phyloP scores from a whole-genome alignment of 2,888 invertebrate species.

The Leucoptera coffeella region DNA sequence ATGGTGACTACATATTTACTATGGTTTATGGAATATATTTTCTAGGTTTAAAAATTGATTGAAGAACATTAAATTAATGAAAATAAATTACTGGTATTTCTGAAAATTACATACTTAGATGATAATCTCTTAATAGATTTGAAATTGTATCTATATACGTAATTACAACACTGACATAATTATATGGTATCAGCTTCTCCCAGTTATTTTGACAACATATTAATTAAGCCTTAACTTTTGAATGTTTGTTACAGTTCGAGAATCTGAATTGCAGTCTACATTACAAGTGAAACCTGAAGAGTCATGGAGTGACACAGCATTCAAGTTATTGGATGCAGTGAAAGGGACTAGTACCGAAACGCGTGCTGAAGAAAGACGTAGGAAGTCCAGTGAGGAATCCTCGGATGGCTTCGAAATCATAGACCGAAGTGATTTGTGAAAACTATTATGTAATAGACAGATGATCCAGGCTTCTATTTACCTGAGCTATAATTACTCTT shows the following conservation, averaged over 20 bases:
- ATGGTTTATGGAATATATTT: too few species aligned
- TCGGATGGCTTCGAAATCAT: slow-evolving; percentile 47
- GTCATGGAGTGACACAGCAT: slow-evolving; percentile 31
- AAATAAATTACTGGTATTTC: too few species aligned
- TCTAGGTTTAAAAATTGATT: too few species aligned
- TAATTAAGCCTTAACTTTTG: slow-evolving; percentile 1
- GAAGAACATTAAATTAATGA: too few species aligned
- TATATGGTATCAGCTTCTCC: too few species aligned
- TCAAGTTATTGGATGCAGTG: slow-evolving; percentile 28
- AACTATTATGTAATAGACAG: too few species aligned
- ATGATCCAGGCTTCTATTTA: too few species aligned
- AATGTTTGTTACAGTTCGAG: slow-evolving; percentile 19
- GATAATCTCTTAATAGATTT: not conserved
- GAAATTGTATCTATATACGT: too few species aligned
- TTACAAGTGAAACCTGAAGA: slow-evolving; percentile 18
- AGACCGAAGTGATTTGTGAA: slow-evolving; percentile 32
- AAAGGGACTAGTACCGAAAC: slow-evolving; percentile 13
- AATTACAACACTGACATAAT: too few species aligned
- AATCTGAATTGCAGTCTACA: slow-evolving; percentile 24
- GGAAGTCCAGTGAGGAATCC: slow-evolving; percentile 30
- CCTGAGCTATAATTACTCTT: too few species aligned
- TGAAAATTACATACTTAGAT: slow-evolving; percentile 2
- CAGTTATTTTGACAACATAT: too few species aligned
- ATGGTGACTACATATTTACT: too few species aligned
- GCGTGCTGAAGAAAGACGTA: slow-evolving; percentile 14